Evolutionary conservation across 2,113 vertebrate genomes (phyloP), one percentile per base, ranked within the genome.

Genomic region (Corydoras sp.): DNA sequence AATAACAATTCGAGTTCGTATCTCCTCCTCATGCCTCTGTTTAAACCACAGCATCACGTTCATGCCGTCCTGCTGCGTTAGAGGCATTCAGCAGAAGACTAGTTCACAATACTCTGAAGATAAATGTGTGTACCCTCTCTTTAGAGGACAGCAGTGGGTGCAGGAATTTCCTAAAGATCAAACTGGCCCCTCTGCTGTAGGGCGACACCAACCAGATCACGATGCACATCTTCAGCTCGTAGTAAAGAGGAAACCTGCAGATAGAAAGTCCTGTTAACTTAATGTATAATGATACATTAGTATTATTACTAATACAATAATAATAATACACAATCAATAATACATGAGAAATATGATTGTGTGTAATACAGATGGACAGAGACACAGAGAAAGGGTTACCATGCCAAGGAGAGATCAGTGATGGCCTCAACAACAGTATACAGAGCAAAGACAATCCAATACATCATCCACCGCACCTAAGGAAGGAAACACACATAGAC

Each of bases 381-480:
- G 32, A 18, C 24, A 58, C n/a, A 59, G 58, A 56, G 54, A 14
- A 43, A 13, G 60, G 82, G 90, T 92, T 89, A 94, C 93, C 93
- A 94, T 58, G 92, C 91, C 48, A 94, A 69, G 56, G 90, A 90
- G 54, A 92, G 81, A 79, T 94, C 93, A 58, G 89, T 82, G 84
- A 94, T 60, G 4, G 93, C 88, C 90, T 94, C 93, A 69, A 83
- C 86, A 54, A 93, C 88, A 4, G 91, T 93, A 50, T 92, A 94
- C 68, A 94, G 89, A 66, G 93, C 92, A 86, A 93, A 94, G 48
- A 94, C 92, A 76, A 94, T 94, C 93, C 92, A 94, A 75, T 94
- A 94, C 93, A 94, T 94, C 93, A 94, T 94, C 93, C 93, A 94
- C 62, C 92, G 92, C 74, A 94, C 93, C 93, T 94, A 74, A 14